Percentiles rank a stretch among this genome's conserved stretches.
Conservation (phyloP, 64 coral and sea anemone species). For the Actinia tenebrosa region DNA sequence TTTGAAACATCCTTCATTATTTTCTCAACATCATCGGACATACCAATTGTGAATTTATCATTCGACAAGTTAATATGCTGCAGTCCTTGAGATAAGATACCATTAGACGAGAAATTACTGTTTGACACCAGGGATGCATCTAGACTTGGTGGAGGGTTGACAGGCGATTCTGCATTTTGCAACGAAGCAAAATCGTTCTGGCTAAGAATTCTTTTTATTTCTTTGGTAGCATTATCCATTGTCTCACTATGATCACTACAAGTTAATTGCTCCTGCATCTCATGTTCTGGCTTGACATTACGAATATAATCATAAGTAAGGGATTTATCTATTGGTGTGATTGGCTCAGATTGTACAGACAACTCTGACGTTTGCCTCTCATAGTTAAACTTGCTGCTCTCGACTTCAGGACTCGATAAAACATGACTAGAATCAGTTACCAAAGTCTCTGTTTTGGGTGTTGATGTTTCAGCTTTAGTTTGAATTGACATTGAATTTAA, state of each 20-base stretch:
- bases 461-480: neutral
- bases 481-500: neutral
- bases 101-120: neutral
- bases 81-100: neutral
- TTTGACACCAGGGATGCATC: neutral
- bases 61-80: neutral
- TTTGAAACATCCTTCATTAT: neutral
- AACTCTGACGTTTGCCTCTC: neutral
- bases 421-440: neutral
- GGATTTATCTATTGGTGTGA: slow-evolving; percentile 15
- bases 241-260: slow-evolving; percentile 23
- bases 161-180: neutral
- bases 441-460: neutral
- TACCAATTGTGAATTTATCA: neutral
- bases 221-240: slow-evolving; percentile 3
- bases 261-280: slow-evolving; percentile 14
- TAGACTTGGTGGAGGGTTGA: slow-evolving; percentile 10
- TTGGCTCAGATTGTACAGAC: slow-evolving; percentile 7
- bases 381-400: neutral
- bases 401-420: neutral
- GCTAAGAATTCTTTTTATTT: slow-evolving; percentile 14
- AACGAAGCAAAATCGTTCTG: neutral
- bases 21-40: neutral
- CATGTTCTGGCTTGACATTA: neutral
- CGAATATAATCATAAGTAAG: neutral